Conservation (phyloP, 2,888 invertebrate species). For the Cataglyphis cursor region DNA sequence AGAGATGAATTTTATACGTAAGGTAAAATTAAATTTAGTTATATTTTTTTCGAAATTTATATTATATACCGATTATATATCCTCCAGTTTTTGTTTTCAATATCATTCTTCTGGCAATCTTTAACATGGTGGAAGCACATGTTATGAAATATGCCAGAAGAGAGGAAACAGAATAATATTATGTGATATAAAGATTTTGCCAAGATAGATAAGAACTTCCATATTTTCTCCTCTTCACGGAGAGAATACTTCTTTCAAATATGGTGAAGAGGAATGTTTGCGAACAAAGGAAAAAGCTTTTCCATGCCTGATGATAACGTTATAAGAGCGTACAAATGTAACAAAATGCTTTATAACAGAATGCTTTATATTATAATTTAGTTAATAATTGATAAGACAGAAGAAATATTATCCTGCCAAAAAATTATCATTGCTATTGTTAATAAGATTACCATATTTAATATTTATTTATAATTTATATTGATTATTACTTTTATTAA, state of each 20-base stretch:
- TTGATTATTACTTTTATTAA: constrained; percentile 27
- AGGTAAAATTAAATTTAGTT: neutral
- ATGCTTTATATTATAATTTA: constrained; percentile 8
- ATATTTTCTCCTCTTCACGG: constrained; percentile 39
- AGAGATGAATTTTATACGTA: neutral
- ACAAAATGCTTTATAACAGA: constrained; percentile 8
- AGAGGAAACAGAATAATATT: constrained; percentile 44
- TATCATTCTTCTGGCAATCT: neutral
- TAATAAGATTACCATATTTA: neutral
- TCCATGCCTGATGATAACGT: constrained; percentile 25
- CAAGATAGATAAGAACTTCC: constrained; percentile 41
- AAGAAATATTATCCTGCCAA: neutral
- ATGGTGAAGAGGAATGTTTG: constrained; percentile 43
- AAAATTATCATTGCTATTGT: neutral
- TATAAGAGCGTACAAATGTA: neutral
- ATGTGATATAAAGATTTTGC: constrained; percentile 41
- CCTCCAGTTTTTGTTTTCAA: neutral
- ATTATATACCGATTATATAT: neutral
- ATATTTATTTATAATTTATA: neutral
- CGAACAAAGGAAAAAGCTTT: constrained; percentile 31
- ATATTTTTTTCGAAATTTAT: neutral
- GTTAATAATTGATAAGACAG: constrained; percentile 9
- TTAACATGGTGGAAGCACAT: neutral
- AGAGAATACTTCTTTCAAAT: constrained; percentile 32
- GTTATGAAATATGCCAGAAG: constrained; percentile 10